Conservation (phyloP, 1,140 invertebrate species). For the Bacillus rossius region DNA sequence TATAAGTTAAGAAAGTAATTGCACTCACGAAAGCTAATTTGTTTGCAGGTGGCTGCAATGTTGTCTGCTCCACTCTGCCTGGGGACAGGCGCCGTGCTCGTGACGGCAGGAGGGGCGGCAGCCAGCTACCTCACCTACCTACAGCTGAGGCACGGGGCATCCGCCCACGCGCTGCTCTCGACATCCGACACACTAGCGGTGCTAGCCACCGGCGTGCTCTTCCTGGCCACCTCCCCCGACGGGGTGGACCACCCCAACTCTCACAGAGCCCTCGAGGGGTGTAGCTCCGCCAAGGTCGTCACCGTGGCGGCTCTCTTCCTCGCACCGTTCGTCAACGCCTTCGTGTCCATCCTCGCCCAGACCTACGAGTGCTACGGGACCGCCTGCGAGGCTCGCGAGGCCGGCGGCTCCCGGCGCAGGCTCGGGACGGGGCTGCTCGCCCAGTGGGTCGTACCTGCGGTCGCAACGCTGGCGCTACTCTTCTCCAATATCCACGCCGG, state of each 20-base stretch:
- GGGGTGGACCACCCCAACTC: not conserved
- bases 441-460: constrained; percentile 1
- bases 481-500: not conserved
- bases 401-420: not conserved
- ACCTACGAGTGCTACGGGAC: not conserved
- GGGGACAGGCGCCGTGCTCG: not conserved
- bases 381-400: not conserved
- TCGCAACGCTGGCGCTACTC: not conserved
- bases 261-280: not conserved
- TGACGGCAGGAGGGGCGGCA: not conserved
- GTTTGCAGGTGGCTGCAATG: not conserved
- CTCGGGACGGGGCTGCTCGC: not conserved
- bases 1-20: no score
- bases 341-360: not conserved
- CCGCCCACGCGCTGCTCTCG: not conserved
- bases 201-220: not conserved
- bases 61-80: not conserved
- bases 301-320: not conserved
- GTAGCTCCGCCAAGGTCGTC: not conserved
- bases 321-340: constrained; percentile 1
- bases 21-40: no score
- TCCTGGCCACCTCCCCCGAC: not conserved
- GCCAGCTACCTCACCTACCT: not conserved
- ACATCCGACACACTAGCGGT: constrained; percentile 2
- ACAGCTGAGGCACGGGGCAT: not conserved